Conservation (phyloP, 2,888 invertebrate species). For the Stegana nigrithorax region DNA sequence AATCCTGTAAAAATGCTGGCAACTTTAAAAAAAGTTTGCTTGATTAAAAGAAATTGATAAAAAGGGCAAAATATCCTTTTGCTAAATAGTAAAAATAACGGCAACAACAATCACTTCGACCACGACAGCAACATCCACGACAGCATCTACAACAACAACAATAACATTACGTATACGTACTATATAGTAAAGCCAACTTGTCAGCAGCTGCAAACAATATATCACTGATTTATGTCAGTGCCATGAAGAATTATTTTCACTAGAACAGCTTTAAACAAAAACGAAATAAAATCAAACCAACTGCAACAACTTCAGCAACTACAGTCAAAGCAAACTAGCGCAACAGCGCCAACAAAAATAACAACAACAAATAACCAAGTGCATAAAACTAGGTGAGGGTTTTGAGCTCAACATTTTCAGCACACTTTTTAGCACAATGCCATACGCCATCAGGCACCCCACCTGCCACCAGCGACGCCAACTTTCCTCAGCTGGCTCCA, state of each 20-base stretch:
- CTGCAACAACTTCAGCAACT: neutral
- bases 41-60: too few relatives aligned
- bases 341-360: neutral
- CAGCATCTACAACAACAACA: too few relatives aligned
- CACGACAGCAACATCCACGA: too few relatives aligned
- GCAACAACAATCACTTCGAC: neutral
- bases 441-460: neutral
- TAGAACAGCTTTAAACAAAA: slow-evolving; percentile 23
- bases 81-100: neutral
- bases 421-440: neutral
- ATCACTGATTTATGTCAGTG: slow-evolving; percentile 58
- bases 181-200: too few relatives aligned
- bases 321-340: too few relatives aligned
- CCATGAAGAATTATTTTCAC: slow-evolving; percentile 41
- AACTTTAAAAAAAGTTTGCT: neutral
- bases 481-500: neutral
- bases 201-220: slow-evolving; percentile 47
- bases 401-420: slow-evolving; percentile 11
- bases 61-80: neutral
- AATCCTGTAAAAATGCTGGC: neutral
- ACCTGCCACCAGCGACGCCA: too few relatives aligned
- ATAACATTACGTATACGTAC: too few relatives aligned
- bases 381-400: slow-evolving; percentile 13
- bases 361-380: neutral
- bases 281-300: neutral